phyloP scores from a whole-genome alignment of 2,888 invertebrate species.

The Aricia artaxerxes region DNA sequence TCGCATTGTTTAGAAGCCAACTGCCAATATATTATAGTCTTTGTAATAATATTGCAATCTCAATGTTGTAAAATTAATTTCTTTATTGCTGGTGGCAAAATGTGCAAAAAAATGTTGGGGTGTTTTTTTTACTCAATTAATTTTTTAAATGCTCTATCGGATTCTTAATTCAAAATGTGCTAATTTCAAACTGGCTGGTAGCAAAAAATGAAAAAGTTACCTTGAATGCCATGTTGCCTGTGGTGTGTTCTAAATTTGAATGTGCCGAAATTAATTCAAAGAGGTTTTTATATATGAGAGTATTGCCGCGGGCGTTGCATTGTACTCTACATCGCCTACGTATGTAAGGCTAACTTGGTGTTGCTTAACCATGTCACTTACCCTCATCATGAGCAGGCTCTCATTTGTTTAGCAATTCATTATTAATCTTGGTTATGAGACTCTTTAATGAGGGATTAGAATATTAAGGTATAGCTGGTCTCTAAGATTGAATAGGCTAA shows the following conservation, averaged over 20 bases:
- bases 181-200: not conserved
- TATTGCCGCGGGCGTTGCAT: constrained; percentile 57
- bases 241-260: constrained; percentile 64
- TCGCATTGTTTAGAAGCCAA: no score
- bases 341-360: constrained; percentile 54
- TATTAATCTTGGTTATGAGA: no score
- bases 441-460: no score
- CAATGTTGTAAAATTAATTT: no score
- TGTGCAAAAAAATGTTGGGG: no score
- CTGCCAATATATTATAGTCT: no score
- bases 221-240: constrained; percentile 70
- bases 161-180: not conserved
- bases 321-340: constrained; percentile 45
- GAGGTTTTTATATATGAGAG: constrained; percentile 62
- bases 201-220: constrained; percentile 44
- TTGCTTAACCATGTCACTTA: constrained; percentile 46
- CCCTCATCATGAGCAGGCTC: not conserved
- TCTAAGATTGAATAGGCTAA: no score
- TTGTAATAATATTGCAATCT: no score
- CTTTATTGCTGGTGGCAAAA: no score
- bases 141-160: not conserved
- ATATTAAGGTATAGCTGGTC: no score
- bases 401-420: not conserved
- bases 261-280: constrained; percentile 55
- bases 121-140: not conserved